Evolutionary conservation across 2,888 invertebrate species (phyloP), one percentile per base, ranked within the genome.

Genomic region (Phyto melanocephala): DNA sequence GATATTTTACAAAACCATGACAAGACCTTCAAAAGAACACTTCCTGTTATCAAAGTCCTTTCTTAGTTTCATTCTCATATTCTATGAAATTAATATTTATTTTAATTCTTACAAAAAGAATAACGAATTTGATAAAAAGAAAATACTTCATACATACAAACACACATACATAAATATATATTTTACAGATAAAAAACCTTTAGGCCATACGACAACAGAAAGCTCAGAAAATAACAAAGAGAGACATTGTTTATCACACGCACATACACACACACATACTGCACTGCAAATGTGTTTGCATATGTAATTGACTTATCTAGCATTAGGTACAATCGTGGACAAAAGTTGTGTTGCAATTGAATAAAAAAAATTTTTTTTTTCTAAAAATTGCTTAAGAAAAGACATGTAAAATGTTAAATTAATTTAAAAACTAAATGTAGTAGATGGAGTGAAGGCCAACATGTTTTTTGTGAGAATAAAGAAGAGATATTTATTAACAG

Each of bases 11-110:
- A 8, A 58, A 58, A 58, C 11, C n/a, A 58, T 20, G 20, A 58
- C 17, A 37, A 60, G 0, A 7, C 11, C 2, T 13, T 28, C 15
- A 68, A 54, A 54, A n/a, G 10, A 67, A 40, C 11, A 67, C n/a
- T 45, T 67, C 28, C 24, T 24, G 11, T 40, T 40, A 0, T 33
- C 15, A 20, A 22, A 50, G 22, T 37, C 2, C 5, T 56, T 45
- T 24, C 2, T 17, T 17, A 28, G 28, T 13, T 52, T 22, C 13
- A 11, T 33, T n/a, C n/a, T n/a, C n/a, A n/a, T n/a, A n/a, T n/a
- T 62, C 17, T 22, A 24, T 24, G 45, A 24, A 71, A n/a, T 71
- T 45, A 56, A 70, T 72, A 65, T 75, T 70, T 80, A 63, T 70
- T 70, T 68, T 33, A 56, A 37, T 75, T 54, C 20, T 56, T 56